Conservation (phyloP, 2,113 vertebrate genomes). For the Lycaon pictus region DNA sequence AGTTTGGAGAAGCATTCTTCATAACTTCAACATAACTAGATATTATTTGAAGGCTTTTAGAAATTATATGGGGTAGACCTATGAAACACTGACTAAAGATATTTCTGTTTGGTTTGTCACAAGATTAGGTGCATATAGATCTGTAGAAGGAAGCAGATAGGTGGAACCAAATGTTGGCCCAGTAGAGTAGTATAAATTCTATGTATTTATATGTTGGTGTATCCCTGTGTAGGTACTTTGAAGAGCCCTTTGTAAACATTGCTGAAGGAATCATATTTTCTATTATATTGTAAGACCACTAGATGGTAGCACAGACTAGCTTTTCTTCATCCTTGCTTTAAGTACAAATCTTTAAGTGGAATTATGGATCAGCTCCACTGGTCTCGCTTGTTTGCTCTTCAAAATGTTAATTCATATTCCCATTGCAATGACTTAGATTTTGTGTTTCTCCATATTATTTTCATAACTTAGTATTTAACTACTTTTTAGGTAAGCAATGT, state of each 20-base stretch:
- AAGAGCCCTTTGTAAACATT: not conserved
- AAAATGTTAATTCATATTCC: not conserved
- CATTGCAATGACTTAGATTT: not conserved
- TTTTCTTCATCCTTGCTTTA: not conserved
- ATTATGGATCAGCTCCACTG: not conserved
- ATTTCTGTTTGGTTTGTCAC: not conserved
- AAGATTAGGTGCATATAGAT: not conserved
- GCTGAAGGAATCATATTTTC: not conserved
- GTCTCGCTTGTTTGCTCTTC: not conserved
- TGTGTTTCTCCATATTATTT: not conserved
- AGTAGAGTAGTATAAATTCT: not conserved
- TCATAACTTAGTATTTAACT: not conserved
- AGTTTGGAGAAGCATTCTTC: not conserved
- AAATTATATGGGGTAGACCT: not conserved
- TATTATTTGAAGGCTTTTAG: not conserved
- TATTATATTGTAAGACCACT: not conserved
- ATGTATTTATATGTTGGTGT: not conserved
- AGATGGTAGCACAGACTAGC: constrained; percentile 34
- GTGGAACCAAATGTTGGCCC: not conserved
- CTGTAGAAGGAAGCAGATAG: not conserved
- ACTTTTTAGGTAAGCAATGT: not conserved
- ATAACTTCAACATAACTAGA: no score
- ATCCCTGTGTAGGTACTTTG: not conserved
- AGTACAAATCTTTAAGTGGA: not conserved
- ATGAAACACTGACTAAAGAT: not conserved